Evolutionary conservation across 2,888 invertebrate genomes (phyloP).

Genomic region (Zygogramma bicolorata): DNA sequence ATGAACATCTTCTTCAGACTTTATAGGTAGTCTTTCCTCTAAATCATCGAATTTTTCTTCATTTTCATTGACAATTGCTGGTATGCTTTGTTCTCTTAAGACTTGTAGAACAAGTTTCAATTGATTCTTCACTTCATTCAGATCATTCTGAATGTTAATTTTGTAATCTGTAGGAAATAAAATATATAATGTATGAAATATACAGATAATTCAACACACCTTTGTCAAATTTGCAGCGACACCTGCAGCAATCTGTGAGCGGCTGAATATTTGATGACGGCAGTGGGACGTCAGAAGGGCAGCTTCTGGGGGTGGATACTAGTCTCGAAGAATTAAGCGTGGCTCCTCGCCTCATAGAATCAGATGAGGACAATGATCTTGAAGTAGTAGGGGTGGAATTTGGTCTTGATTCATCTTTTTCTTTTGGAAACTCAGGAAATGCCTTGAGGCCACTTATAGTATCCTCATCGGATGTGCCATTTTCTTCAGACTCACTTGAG

Average conservation of each 20-base stretch:
- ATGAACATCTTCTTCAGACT: slow-evolving; percentile 17
- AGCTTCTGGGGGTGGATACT: neutral
- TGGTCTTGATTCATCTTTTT: neutral
- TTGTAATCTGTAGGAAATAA: slow-evolving; percentile 3
- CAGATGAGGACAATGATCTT: no score
- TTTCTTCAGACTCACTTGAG: neutral
- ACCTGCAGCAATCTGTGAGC: slow-evolving; percentile 17
- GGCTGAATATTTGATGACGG: slow-evolving; percentile 7
- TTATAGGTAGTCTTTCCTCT: slow-evolving; percentile 8
- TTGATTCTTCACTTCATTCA: slow-evolving; percentile 6
- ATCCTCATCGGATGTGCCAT: neutral
- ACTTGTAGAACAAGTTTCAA: slow-evolving; percentile 11
- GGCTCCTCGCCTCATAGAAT: neutral
- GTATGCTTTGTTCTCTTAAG: slow-evolving; percentile 1
- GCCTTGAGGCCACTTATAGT: neutral
- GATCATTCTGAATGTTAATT: slow-evolving; percentile 5
- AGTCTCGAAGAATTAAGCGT: neutral
- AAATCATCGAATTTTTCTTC: slow-evolving; percentile 2
- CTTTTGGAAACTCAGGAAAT: neutral
- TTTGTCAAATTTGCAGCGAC: slow-evolving; percentile 13
- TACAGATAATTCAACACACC: neutral
- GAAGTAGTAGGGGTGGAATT: no score
- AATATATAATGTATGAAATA: no score
- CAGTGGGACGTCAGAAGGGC: neutral
- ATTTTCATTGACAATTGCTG: slow-evolving; percentile 5